Base-by-base conservation (phyloP, 2,888 invertebrate genomes). In the Chironomus riparius region DNA sequence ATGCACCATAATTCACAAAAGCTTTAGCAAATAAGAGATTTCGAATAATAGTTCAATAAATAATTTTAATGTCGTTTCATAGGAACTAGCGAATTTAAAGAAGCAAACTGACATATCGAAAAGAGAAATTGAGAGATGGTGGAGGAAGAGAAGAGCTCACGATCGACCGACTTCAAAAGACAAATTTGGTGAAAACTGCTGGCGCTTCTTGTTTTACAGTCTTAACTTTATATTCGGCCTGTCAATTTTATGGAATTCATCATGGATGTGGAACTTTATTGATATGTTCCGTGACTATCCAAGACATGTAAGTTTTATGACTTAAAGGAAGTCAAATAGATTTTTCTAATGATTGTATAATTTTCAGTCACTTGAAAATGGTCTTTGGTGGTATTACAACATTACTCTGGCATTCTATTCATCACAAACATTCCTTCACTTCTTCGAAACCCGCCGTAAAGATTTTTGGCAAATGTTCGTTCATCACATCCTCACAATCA, bases 401-500 rank as follows among this genome's bases (percentile, higher is more conserved):
- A 87, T 95, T 78, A 96, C 95, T 68, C 88, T 94, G 82, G 90
- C 94, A 47, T 98, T 98, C 86, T 99, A 98, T 84, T 96, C 95
- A 94, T 92, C 98, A 15, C 86, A 97, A 77, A 92, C 93, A 78
- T 89, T 95, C 78, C 94, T 95, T 18, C 97, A 97, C 85, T 97
- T 97, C 85, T 91, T 94, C 83, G 98, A 98, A 84, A 92, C 95
- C 75, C 92, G 92, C 78, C 89, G 97, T 78, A 95, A 95, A 85
- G 95, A 95, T 85, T 98, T 98, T 85, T 95, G 95, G 93, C 96
- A 98, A 87, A 98, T 98, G 96, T 97, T 98, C 84, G 87, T 97
- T 76, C 98, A 99, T 86, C 98, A 99, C 83, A 89, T 97, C 81
- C 95, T 95, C 21, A 97, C 98, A 61, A 92, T 99, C 79, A 84